Conservation (phyloP, 1,140 invertebrate genomes). For the Cataglyphis hispanica region DNA sequence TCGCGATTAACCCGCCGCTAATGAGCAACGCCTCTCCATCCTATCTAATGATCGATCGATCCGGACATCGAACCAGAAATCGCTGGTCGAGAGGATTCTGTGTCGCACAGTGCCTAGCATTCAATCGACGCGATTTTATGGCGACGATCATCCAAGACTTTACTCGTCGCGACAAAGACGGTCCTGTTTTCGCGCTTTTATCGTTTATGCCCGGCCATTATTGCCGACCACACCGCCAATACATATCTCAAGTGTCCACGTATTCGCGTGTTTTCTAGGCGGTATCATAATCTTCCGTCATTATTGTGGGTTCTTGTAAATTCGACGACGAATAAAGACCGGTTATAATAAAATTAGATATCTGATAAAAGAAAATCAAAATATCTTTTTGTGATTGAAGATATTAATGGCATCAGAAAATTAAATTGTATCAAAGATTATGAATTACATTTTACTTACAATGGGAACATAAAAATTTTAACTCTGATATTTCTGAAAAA, state of each 20-base stretch:
- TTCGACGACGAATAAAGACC: not conserved
- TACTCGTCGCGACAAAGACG: conserved; percentile 58
- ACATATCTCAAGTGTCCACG: conserved; percentile 42
- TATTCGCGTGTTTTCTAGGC: conserved; percentile 11
- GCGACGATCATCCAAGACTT: conserved; percentile 33
- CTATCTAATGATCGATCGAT: conserved; percentile 55
- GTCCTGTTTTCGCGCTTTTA: conserved; percentile 67
- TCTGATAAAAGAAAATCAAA: not conserved
- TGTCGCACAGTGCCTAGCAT: conserved; percentile 66
- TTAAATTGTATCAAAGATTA: not conserved
- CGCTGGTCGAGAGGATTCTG: conserved; percentile 67
- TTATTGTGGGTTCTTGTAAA: not conserved
- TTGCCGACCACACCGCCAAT: conserved; percentile 25
- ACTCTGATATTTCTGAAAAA: not conserved
- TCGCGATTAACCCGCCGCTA: conserved; percentile 28
- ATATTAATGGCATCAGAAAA: not conserved
- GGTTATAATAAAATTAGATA: not conserved
- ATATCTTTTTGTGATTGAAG: not conserved
- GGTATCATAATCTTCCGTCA: not conserved
- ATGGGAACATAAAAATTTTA: not conserved
- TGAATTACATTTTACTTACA: not conserved
- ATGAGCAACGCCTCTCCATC: conserved; percentile 23
- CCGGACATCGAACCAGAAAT: conserved; percentile 50
- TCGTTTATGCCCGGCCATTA: conserved; percentile 60
- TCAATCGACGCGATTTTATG: conserved; percentile 57